Base-by-base conservation (phyloP, 2,113 vertebrate genomes). In the Telmatochromis bifrenatus region DNA sequence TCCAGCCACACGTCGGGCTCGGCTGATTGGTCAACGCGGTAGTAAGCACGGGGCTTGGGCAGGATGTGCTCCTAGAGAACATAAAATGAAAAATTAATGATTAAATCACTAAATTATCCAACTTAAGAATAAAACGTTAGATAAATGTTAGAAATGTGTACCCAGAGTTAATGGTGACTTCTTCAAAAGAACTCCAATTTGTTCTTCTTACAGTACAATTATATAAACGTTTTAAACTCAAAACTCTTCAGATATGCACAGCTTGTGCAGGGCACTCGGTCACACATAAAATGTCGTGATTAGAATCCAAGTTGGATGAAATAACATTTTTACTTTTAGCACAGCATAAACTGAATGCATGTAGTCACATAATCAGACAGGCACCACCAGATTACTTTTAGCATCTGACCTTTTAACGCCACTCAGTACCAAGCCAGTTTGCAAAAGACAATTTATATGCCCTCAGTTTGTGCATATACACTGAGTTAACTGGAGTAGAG, bases 1-100 rank as follows among this genome's bases (percentile, higher is more conserved):
- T 98, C 97, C 80, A 99, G 94, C 98, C 98, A 99, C 81, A 97
- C 95, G 81, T 98, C 98, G 0, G 98, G 98, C 88, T 97, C 96
- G 5, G 95, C 93, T 0, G 96, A 96, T 3, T 96, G 96, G 15
- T 98, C 98, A 3, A 96, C 91, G 9, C 97, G 96, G 91, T 98
- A 98, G 9, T 99, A 99, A 15, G 97, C 91, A 0, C 97, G 97
- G 1, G 98, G 96, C 9, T 94, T 93, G 2, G 96, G 92, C 79
- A 98, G 89, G 9, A 97, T 97, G 65, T 97, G 96, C 45, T 97
- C 97, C 98, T 98, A 45, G 1, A 45, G 42, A 19, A 91, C 11
- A 49, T 1, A 37, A 7, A 37, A 31, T 1, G 21, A 35, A 77
- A 2, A 3, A 87, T 31, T 10, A 5, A n/a, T 77, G 15, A 49